These are phyloP conservation scores for Diplogasteroides magnus DNA, from an alignment of 1,140 invertebrate species.

Conservation along the genomic window DNA sequence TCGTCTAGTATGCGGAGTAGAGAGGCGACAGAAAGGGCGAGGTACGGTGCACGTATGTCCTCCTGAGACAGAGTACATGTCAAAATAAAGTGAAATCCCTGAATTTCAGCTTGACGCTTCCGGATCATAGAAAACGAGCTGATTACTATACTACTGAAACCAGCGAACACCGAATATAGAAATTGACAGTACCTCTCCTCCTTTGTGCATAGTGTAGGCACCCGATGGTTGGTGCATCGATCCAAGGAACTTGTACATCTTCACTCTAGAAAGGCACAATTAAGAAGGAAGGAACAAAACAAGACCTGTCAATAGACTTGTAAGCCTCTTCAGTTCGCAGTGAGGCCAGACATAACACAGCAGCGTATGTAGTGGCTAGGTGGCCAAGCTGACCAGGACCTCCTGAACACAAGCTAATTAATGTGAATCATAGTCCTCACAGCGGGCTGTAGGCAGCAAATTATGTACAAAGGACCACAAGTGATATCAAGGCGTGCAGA, in stretches of 20 bases:
- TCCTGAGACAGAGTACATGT: constrained; percentile 63
- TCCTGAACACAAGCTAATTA: constrained; percentile 56
- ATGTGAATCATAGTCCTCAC: too few relatives aligned
- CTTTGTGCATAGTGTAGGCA: constrained; percentile 79
- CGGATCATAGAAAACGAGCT: too few relatives aligned
- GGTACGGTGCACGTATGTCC: constrained; percentile 85
- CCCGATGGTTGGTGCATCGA: constrained; percentile 72
- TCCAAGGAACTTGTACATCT: constrained; percentile 17
- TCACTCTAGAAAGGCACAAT: constrained; percentile 12
- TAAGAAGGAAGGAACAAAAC: background rate
- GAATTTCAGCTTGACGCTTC: too few relatives aligned
- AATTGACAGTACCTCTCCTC: constrained; percentile 67
- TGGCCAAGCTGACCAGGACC: constrained; percentile 84
- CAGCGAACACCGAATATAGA: constrained; percentile 63
- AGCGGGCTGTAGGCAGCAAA: too few relatives aligned
- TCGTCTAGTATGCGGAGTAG: constrained; percentile 74
- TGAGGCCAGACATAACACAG: constrained; percentile 81
- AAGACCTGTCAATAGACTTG: constrained; percentile 25
- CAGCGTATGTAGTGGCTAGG: constrained; percentile 91
- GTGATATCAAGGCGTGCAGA: background rate
- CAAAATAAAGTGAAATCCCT: too few relatives aligned
- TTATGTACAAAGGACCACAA: too few relatives aligned
- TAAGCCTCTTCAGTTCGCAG: constrained; percentile 75
- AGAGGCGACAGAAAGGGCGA: constrained; percentile 80
- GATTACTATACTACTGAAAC: too few relatives aligned